Evolutionary conservation across 1,140 invertebrate genomes (phyloP).

Genomic region (Kradibia gibbosae): DNA sequence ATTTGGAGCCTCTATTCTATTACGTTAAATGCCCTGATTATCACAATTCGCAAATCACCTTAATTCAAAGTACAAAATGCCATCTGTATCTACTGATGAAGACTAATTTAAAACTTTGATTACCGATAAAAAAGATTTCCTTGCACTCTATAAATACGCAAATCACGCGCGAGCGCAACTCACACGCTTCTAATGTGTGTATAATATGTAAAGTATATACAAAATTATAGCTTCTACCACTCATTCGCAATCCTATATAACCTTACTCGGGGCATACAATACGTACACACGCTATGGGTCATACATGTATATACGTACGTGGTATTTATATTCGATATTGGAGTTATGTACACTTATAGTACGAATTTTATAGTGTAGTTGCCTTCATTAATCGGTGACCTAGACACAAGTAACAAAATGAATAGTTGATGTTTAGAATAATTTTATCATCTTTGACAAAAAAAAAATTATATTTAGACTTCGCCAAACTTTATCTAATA

Average conservation of each 20-base stretch:
- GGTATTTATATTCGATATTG: background rate
- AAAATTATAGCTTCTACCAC: too few relatives aligned
- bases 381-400: background rate
- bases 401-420: slow-evolving; percentile 16
- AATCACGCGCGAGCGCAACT: background rate
- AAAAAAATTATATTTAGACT: background rate
- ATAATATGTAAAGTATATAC: too few relatives aligned
- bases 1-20: too few relatives aligned
- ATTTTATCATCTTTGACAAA: background rate
- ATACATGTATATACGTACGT: background rate
- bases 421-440: slow-evolving; percentile 40
- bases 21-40: too few relatives aligned
- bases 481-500: background rate
- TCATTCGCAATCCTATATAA: too few relatives aligned
- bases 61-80: background rate
- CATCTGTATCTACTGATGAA: background rate
- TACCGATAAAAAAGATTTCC: background rate
- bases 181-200: too few relatives aligned
- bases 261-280: too few relatives aligned
- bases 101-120: background rate
- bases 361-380: slow-evolving; percentile 14
- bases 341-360: slow-evolving; percentile 4
- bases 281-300: background rate
- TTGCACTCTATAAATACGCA: background rate
- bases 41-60: too few relatives aligned